Percentiles rank a stretch among this genome's conserved stretches.
Evolutionary conservation across 2,113 vertebrate species (phyloP).

Genomic region (Nycticryphes semicollaris): DNA sequence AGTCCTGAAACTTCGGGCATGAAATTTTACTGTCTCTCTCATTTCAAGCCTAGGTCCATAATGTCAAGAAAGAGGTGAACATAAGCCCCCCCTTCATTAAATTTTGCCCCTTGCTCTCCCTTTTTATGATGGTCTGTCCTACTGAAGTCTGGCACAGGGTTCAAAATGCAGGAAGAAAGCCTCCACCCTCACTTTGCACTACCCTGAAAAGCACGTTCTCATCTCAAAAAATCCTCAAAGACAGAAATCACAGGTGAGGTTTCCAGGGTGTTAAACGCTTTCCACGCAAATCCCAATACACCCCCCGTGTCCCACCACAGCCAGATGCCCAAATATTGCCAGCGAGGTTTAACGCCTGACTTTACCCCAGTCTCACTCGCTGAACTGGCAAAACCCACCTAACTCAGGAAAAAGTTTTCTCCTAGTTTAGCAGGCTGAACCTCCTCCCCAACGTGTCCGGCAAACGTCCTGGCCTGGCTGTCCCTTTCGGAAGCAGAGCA

Average conservation of each 20-base stretch:
- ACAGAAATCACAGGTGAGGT: neutral
- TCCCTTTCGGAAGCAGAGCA: neutral
- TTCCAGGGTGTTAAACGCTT: neutral
- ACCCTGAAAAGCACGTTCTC: neutral
- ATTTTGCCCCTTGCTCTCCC: neutral
- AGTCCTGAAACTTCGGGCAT: neutral
- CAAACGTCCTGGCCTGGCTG: fast-evolving
- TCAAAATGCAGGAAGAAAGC: neutral
- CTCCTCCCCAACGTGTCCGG: neutral
- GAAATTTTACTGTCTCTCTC: neutral
- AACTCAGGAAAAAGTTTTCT: neutral
- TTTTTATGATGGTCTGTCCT: neutral
- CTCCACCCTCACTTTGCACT: neutral
- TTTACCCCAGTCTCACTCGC: fast-evolving
- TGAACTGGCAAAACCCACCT: neutral
- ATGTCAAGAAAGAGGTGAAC: neutral
- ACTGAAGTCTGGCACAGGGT: neutral
- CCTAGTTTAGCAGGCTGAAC: neutral
- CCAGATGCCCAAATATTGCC: neutral
- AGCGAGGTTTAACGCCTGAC: neutral
- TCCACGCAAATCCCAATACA: neutral
- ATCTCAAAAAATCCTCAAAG: neutral
- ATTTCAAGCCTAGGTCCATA: neutral
- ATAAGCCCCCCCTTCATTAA: neutral
- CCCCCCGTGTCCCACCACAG: neutral